phyloP scores from a whole-genome alignment of 2,113 vertebrate genomes.

The Callaeas wilsoni region DNA sequence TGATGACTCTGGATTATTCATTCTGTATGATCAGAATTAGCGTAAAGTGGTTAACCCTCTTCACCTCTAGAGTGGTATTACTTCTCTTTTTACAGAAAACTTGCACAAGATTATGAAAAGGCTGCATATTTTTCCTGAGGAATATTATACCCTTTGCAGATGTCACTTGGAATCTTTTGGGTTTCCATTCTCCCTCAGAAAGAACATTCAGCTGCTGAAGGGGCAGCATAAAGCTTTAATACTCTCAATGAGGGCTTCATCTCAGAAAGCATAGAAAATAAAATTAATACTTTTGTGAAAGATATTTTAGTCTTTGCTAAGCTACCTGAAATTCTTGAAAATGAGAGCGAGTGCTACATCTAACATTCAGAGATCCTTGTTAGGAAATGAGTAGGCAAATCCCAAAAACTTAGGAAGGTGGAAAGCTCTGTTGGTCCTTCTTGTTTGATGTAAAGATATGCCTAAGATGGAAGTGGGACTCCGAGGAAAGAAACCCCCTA shows the following conservation, averaged over 20 bases:
- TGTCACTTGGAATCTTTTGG: not conserved
- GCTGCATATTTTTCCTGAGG: not conserved
- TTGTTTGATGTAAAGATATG: not conserved
- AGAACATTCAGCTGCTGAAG: not conserved
- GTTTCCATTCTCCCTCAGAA: not conserved
- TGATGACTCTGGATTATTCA: not conserved
- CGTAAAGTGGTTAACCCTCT: not conserved
- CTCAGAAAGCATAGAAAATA: not conserved
- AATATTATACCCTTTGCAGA: not conserved
- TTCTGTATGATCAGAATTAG: not conserved
- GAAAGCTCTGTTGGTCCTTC: not conserved
- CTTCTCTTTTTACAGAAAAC: not conserved
- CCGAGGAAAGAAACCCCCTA: not conserved
- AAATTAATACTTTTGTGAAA: not conserved
- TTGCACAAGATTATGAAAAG: not conserved
- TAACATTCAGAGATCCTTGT: not conserved
- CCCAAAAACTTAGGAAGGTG: not conserved
- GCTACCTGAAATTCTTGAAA: not conserved
- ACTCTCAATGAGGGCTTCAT: not conserved
- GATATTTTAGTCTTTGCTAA: not conserved
- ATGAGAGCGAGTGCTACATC: not conserved
- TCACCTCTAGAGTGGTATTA: not conserved
- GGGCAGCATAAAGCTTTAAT: not conserved
- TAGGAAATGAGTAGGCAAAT: not conserved
- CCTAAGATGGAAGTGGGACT: not conserved